Conservation (phyloP, 2,113 vertebrate species). For the Grammomys surdaster region DNA sequence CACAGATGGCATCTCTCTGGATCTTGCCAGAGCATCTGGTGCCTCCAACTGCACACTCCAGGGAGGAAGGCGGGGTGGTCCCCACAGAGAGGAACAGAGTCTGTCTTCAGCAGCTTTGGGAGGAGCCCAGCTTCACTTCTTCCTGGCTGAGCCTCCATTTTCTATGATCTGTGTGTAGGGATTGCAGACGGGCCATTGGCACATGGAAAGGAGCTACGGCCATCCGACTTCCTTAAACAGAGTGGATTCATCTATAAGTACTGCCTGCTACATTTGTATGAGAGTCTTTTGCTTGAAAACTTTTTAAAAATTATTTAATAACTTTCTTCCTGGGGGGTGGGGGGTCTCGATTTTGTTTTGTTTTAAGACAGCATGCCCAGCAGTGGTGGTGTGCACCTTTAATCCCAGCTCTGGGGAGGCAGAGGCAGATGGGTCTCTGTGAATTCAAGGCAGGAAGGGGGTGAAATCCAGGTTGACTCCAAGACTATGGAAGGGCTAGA, state of each 20-base stretch:
- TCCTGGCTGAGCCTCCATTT: conserved; percentile 42
- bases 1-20: conserved; percentile 79
- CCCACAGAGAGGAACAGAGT: neutral
- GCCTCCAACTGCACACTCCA: conserved; percentile 80
- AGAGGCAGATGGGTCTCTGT: too few relatives aligned
- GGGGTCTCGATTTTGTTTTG: neutral
- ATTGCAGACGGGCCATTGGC: neutral
- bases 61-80: conserved; percentile 73
- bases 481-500: too few relatives aligned
- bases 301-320: neutral
- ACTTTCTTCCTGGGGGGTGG: neutral
- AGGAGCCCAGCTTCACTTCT: neutral
- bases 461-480: too few relatives aligned
- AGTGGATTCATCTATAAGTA: neutral
- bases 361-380: neutral
- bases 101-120: conserved; percentile 58
- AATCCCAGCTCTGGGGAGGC: too few relatives aligned
- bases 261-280: neutral
- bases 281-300: conserved; percentile 31
- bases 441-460: too few relatives aligned
- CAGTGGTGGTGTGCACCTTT: too few relatives aligned
- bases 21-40: conserved; percentile 82
- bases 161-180: neutral
- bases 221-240: neutral
- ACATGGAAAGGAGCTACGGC: neutral